Base-by-base conservation (phyloP, 2,797 vertebrate species). In the Lacerta agilis region DNA sequence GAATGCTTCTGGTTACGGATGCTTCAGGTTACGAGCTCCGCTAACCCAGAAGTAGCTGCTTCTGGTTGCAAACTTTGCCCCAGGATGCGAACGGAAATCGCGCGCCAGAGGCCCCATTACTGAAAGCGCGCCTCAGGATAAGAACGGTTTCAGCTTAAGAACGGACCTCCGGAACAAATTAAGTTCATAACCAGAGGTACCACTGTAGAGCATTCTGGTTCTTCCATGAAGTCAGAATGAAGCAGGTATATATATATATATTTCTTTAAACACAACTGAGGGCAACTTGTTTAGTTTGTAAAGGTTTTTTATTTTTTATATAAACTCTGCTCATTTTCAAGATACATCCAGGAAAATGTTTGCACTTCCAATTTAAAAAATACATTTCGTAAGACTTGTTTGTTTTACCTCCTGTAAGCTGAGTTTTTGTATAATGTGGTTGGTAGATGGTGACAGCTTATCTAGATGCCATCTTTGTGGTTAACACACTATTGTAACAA, bases 191-290 rank as follows among this genome's bases (percentile, higher is more conserved):
- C 49, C 49, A 49, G 49, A 49, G 49, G 49, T 49, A 49, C 11
- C 49, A 49, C 49, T 49, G 49, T 55, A 75, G 83, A 85, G 89
- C 69, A 77, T 86, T 85, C 61, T 79, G 61, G 58, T 81, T 81
- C 77, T 87, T 88, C 79, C 80, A 85, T 83, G 41, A 78, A 89
- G 79, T 79, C 79, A 89, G 76, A 82, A 45, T 64, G 72, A 82
- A 43, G 36, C 10, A 27, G 29, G 29, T 36, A 71, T 71, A 13
- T 29, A 29, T 71, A 5, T 41, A 1, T 83, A 3, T 71, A 10
- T 41, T 58, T 64, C 36, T 92, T 87, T 86, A 87, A 29, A 38
- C 67, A 80, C 20, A 87, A 67, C 0, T 1, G 49, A 82, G 89
- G 36, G 2, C 67, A 78, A 49, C 49, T 20, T 76, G 49, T 64